These are phyloP conservation scores for Myotis yumanensis DNA, from an alignment of 2,113 vertebrate genomes.

Conservation along the genomic window DNA sequence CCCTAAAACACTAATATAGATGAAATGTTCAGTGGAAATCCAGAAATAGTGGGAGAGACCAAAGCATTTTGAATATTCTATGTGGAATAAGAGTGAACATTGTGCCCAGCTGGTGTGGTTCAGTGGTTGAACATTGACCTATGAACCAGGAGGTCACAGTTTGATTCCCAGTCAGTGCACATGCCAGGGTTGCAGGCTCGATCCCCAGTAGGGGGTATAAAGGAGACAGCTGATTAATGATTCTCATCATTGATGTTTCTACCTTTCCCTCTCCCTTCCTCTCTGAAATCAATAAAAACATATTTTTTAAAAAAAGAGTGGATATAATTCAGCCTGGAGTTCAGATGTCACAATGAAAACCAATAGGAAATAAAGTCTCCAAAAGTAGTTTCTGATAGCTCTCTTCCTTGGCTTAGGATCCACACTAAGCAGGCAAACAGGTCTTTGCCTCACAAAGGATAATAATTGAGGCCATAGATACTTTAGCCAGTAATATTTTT, in stretches of 20 bases:
- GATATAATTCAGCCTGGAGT: background rate
- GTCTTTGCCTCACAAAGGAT: background rate
- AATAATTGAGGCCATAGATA: background rate
- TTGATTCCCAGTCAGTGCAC: no score
- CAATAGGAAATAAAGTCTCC: background rate
- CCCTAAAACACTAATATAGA: background rate
- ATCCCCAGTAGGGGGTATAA: no score
- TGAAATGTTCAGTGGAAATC: background rate
- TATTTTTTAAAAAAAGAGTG: background rate
- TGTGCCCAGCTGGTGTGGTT: no score
- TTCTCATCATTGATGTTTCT: no score
- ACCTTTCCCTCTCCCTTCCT: no score
- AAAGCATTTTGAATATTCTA: background rate
- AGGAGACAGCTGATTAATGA: no score
- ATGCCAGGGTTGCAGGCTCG: no score
- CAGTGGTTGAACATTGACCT: no score
- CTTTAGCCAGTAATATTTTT: background rate
- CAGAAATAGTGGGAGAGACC: background rate
- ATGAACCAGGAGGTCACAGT: no score
- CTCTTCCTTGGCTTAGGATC: background rate
- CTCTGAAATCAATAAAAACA: no score
- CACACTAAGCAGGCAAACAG: background rate
- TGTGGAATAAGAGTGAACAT: background rate
- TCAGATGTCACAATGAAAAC: background rate
- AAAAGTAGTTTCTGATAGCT: background rate